Conservation (phyloP, 1,140 invertebrate species). For the Drosophila biarmipes region DNA sequence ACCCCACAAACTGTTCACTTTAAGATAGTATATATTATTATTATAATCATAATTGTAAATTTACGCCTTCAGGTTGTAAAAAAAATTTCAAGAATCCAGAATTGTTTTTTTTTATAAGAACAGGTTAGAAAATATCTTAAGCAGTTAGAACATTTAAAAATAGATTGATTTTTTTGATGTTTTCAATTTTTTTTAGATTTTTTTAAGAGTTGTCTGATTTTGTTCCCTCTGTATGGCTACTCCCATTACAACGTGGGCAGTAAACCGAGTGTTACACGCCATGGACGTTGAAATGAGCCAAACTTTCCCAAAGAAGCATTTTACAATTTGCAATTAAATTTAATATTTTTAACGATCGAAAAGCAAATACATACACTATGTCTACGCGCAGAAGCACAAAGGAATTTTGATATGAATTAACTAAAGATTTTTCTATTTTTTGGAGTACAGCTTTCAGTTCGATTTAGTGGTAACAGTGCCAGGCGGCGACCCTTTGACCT, state of each 20-base stretch:
- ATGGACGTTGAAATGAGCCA: conserved; percentile 41
- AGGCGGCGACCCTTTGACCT: conserved; percentile 68
- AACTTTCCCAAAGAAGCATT: conserved; percentile 44
- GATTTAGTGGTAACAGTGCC: conserved; percentile 68
- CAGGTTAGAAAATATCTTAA: no score
- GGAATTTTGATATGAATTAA: conserved; percentile 19
- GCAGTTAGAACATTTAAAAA: no score
- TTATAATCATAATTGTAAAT: no score
- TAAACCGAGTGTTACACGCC: conserved; percentile 49
- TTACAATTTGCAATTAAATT: conserved; percentile 50
- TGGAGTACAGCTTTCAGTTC: neutral
- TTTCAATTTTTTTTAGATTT: neutral
- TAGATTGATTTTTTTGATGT: neutral
- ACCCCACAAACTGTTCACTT: no score
- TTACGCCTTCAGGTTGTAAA: no score
- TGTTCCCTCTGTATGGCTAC: conserved; percentile 6
- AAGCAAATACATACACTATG: conserved; percentile 23
- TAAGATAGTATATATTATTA: no score
- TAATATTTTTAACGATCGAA: conserved; percentile 46
- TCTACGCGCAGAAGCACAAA: neutral
- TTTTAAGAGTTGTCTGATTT: neutral
- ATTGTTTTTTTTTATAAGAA: no score
- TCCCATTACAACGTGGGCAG: conserved; percentile 17
- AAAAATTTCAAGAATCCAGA: no score
- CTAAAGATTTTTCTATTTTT: conserved; percentile 25